These are phyloP conservation scores for Chaetodon auriga DNA, from an alignment of 2,113 vertebrate genomes.

Conservation along the genomic window DNA sequence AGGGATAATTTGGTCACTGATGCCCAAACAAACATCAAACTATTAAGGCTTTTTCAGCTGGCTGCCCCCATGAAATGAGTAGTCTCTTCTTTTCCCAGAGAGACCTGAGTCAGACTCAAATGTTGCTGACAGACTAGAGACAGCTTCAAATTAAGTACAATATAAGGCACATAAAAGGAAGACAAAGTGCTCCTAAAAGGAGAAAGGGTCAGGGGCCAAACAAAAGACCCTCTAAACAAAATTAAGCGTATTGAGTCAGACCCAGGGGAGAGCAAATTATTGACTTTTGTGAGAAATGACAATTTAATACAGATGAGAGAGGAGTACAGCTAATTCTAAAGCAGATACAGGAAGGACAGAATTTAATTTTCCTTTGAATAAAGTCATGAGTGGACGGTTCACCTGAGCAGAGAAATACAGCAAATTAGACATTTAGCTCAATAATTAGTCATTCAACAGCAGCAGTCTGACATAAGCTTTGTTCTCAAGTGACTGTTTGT, in stretches of 20 bases:
- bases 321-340: not conserved
- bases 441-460: not conserved
- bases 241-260: not conserved
- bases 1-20: not conserved
- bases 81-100: not conserved
- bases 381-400: too few species aligned
- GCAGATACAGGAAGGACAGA: not conserved
- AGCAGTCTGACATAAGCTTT: not conserved
- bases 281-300: not conserved
- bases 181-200: not conserved
- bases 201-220: not conserved
- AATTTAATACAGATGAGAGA: not conserved
- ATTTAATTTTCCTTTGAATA: too few species aligned
- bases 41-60: not conserved
- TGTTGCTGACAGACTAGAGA: not conserved
- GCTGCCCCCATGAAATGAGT: not conserved
- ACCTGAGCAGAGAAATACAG: not conserved
- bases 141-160: not conserved
- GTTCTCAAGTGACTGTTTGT: not conserved
- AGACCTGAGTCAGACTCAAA: not conserved
- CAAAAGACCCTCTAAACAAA: not conserved
- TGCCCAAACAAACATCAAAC: not conserved
- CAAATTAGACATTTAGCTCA: not conserved
- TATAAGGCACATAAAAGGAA: not conserved
- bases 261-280: not conserved